A percentile compares a stretch with the other conserved stretches of the same genome.
Conservation (phyloP, 2,888 invertebrate species). For the Xestia c-nigrum region DNA sequence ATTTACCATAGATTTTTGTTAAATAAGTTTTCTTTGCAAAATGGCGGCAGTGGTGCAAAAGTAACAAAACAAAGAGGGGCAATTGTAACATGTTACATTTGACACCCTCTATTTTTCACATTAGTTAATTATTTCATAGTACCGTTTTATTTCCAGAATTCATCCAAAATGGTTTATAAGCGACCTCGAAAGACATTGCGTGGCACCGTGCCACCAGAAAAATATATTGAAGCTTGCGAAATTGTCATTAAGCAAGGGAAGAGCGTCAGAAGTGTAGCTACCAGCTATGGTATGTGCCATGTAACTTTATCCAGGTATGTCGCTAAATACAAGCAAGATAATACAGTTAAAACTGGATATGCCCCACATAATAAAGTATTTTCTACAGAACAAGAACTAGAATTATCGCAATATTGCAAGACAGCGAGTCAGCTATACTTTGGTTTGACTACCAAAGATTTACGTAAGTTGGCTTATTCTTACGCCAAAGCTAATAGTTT, state of each 20-base stretch:
- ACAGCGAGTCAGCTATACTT: slow-evolving; percentile 24
- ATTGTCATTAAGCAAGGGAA: slow-evolving; percentile 13
- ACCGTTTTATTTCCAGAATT: slow-evolving; percentile 3
- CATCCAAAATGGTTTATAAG: slow-evolving; percentile 15
- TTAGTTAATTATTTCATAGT: neutral
- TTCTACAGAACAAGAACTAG: slow-evolving; percentile 13
- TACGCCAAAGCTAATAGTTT: too few relatives aligned
- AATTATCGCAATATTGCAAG: slow-evolving; percentile 28
- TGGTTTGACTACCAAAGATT: slow-evolving; percentile 6
- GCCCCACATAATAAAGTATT: slow-evolving; percentile 17
- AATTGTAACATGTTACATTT: neutral
- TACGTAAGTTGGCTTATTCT: too few relatives aligned
- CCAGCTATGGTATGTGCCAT: slow-evolving; percentile 8
- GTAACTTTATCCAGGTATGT: slow-evolving; percentile 7
- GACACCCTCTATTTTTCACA: neutral
- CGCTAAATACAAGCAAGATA: slow-evolving; percentile 8
- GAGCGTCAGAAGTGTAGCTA: slow-evolving; percentile 14
- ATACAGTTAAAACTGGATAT: slow-evolving; percentile 21
- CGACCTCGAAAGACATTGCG: slow-evolving; percentile 11
- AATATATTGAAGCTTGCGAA: slow-evolving; percentile 12
- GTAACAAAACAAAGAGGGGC: neutral
- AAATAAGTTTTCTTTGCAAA: neutral
- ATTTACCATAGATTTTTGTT: neutral
- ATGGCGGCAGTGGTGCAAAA: neutral
- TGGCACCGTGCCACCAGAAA: slow-evolving; percentile 6